Evolutionary conservation across 2,113 vertebrate species (phyloP).

Genomic region (Ptychochromis oligacanthus): DNA sequence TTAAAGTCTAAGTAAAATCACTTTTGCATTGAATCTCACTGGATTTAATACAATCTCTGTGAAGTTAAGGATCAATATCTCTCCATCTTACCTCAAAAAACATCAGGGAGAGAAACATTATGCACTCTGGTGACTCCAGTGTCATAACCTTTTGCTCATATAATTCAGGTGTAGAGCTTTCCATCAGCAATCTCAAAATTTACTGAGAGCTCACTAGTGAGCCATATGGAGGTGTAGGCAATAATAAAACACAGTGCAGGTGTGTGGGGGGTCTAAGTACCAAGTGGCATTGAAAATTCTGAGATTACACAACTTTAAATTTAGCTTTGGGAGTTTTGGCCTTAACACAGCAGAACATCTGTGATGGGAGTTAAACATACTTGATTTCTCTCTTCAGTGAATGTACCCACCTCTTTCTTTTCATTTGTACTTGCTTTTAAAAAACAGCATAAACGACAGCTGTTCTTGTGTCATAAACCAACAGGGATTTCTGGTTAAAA

Average conservation of each 20-base stretch:
- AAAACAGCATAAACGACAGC: not conserved
- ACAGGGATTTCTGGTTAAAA: not conserved
- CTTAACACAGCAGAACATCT: constrained; percentile 1
- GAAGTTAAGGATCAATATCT: not conserved
- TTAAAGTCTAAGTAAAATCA: not conserved
- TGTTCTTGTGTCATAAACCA: not conserved
- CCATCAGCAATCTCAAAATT: not conserved
- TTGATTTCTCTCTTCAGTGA: not conserved
- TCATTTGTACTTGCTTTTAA: not conserved
- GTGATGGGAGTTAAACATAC: not conserved
- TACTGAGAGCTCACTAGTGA: not conserved
- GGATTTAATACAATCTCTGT: not conserved
- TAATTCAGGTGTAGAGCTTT: not conserved
- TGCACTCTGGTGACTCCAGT: not conserved
- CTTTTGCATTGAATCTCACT: not conserved
- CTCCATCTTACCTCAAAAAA: not conserved
- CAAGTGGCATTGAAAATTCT: not conserved
- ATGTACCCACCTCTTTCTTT: not conserved
- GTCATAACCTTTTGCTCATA: not conserved
- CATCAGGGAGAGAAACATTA: not conserved
- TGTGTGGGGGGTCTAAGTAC: not conserved
- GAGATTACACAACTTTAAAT: not conserved
- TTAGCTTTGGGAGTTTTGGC: not conserved
- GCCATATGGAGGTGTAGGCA: not conserved
- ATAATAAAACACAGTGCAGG: not conserved